phyloP scores from a whole-genome alignment of 2,888 invertebrate genomes.

The Ecliptopera silaceata region DNA sequence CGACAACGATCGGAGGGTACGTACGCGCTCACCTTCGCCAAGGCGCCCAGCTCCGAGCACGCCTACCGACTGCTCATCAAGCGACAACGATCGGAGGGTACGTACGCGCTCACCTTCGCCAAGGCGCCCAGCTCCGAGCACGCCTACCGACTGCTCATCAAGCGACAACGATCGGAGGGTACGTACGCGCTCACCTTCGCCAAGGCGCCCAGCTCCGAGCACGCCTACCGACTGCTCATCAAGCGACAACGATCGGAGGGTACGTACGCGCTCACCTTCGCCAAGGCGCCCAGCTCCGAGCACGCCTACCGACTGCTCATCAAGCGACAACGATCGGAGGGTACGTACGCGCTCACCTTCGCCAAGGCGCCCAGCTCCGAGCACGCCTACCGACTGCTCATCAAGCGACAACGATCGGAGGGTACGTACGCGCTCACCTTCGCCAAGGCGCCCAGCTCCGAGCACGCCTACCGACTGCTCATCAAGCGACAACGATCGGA shows the following conservation, averaged over 20 bases:
- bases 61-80: constrained; percentile 87
- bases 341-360: constrained; percentile 93
- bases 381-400: constrained; percentile 89
- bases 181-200: constrained; percentile 93
- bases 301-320: constrained; percentile 89
- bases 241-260: constrained; percentile 86
- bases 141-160: constrained; percentile 87
- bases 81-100: constrained; percentile 87
- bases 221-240: constrained; percentile 88
- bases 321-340: constrained; percentile 84
- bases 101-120: constrained; percentile 92
- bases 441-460: constrained; percentile 92
- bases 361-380: constrained; percentile 94
- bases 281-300: constrained; percentile 93
- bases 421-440: constrained; percentile 94
- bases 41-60: constrained; percentile 93
- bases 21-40: constrained; percentile 90
- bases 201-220: constrained; percentile 93
- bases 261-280: constrained; percentile 92
- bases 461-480: constrained; percentile 90
- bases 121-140: constrained; percentile 94
- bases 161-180: constrained; percentile 86
- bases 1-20: constrained; percentile 87
- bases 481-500: constrained; percentile 81
- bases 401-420: constrained; percentile 81